phyloP scores from a whole-genome alignment of 2,113 vertebrate genomes.

The Alectura lathami region DNA sequence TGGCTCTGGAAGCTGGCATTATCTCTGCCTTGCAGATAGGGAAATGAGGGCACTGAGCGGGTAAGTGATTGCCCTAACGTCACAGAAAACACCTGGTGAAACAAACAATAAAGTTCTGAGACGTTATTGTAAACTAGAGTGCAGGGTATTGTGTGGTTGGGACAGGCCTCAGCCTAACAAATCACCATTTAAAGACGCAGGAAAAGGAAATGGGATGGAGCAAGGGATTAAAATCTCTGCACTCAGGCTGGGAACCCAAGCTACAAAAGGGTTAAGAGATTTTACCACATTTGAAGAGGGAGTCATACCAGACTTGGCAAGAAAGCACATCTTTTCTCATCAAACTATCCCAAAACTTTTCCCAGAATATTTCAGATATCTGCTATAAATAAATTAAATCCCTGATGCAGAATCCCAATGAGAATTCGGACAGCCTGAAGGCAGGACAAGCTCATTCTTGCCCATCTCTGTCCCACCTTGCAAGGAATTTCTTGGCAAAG shows the following conservation, averaged over 20 bases:
- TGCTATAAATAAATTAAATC: neutral
- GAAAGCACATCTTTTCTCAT: neutral
- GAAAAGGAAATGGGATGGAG: neutral
- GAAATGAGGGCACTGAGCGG: neutral
- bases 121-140: constrained; percentile 34
- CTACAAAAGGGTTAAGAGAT: neutral
- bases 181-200: neutral
- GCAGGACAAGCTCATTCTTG: neutral
- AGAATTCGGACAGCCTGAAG: neutral
- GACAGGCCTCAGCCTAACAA: neutral
- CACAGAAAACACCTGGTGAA: neutral
- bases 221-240: neutral
- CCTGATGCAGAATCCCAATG: neutral
- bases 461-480: neutral
- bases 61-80: neutral
- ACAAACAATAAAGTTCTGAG: constrained; percentile 40
- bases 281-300: neutral
- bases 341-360: neutral
- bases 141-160: neutral
- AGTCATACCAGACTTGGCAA: neutral
- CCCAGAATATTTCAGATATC: neutral
- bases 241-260: neutral
- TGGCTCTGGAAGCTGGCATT: neutral
- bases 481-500: neutral
- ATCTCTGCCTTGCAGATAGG: constrained; percentile 49